Evolutionary conservation across 37 sponge, comb jelly and placozoan genomes (phyloP).

Genomic region (Diacarnus erythraeanus): DNA sequence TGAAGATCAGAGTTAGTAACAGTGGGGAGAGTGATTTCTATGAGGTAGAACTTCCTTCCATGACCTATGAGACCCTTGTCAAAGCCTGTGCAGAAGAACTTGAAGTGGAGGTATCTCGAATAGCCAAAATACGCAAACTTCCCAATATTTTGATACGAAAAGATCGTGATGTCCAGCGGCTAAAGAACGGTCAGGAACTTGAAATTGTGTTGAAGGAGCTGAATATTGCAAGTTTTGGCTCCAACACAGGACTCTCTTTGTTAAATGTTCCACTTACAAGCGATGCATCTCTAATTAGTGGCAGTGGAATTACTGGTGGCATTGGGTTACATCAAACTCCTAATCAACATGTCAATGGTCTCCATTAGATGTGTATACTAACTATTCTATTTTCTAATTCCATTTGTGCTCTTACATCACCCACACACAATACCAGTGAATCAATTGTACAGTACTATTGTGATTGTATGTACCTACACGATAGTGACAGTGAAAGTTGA

Average conservation of each 20-base stretch:
- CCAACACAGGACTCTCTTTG: background rate
- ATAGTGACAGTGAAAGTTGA: too few relatives aligned
- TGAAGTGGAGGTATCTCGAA: conserved; percentile 20
- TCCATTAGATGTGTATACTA: background rate
- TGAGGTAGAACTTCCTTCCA: conserved; percentile 66
- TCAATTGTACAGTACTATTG: background rate
- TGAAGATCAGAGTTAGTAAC: conserved; percentile 65
- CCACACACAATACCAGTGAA: background rate
- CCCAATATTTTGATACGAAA: conserved; percentile 85
- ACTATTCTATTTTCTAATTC: background rate
- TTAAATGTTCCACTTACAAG: background rate
- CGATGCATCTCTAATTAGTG: background rate
- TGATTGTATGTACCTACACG: too few relatives aligned
- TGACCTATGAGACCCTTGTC: conserved; percentile 46
- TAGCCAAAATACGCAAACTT: conserved; percentile 83
- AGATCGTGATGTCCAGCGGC: conserved; percentile 77
- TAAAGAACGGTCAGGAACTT: conserved; percentile 72
- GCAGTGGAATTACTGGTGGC: background rate
- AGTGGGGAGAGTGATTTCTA: conserved; percentile 78
- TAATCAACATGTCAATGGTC: background rate
- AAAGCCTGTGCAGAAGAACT: conserved; percentile 67
- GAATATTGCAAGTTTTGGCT: background rate
- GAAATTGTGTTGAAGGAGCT: conserved; percentile 57
- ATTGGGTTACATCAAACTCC: background rate
- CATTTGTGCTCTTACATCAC: background rate